These are phyloP conservation scores for Chironomus striatipennis DNA, from an alignment of 1,140 invertebrate genomes.

Conservation along the genomic window DNA sequence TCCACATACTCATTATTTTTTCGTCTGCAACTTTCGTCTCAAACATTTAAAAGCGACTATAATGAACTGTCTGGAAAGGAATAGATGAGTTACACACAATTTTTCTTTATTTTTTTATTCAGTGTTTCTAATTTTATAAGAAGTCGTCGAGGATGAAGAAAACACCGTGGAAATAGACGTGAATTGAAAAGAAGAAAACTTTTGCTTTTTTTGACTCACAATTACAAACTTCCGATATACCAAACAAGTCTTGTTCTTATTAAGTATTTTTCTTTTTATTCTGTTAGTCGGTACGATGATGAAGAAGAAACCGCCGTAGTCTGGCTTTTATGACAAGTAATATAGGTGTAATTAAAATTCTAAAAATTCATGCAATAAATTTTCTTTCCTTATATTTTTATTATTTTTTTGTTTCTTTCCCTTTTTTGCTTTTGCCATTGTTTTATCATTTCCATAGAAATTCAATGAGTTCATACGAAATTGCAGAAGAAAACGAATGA, in stretches of 20 bases:
- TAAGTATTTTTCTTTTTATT: background rate
- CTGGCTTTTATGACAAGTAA: conserved; percentile 12
- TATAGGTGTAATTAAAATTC: conserved; percentile 10
- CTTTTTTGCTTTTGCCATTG: background rate
- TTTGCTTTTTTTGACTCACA: no score
- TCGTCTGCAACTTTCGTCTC: background rate
- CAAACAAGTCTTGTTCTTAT: background rate
- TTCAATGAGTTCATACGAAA: background rate
- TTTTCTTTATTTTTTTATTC: no score
- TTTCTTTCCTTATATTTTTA: background rate
- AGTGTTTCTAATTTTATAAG: background rate
- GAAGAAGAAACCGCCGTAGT: background rate
- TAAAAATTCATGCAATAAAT: conserved; percentile 15
- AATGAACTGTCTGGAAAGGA: background rate
- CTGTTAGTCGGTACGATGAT: background rate
- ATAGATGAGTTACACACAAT: background rate
- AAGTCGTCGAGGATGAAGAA: background rate
- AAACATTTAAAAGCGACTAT: background rate
- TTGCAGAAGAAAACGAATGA: background rate
- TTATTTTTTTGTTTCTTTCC: background rate
- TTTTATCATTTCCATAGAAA: background rate
- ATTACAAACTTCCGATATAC: conserved; percentile 9
- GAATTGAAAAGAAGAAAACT: background rate
- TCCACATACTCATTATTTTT: background rate
- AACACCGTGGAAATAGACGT: background rate